Evolutionary conservation across 2,113 vertebrate species (phyloP), one percentile per base, ranked within the genome.

Genomic region (Vidua chalybeata): DNA sequence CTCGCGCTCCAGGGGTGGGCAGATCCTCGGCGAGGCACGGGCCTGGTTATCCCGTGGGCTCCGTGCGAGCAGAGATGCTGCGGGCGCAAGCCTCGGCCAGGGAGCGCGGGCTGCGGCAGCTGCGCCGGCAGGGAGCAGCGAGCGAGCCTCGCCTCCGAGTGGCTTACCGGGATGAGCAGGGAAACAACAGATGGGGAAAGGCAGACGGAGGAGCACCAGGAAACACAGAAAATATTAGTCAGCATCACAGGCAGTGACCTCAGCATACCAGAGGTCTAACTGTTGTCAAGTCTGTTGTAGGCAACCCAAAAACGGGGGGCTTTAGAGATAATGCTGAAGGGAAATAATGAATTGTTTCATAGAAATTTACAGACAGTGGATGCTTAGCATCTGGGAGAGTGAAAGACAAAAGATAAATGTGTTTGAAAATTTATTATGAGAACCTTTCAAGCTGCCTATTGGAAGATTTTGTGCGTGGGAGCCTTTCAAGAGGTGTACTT

Each of bases 151-250:
- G 69, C 79, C 85, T 86, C 55, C 0, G 2, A 94, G 51, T 31
- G 11, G 74, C 52, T 94, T 13, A 68, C 58, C 78, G 20, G 84
- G 74, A 61, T 82, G 69, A 89, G 91, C 81, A 58, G 64, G 82
- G 84, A 87, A 94, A 91, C 66, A 69, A 73, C 96, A 94, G 94
- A 96, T 97, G 95, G 95, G 81, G 69, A 62, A 31, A 31, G 58
- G 46, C 95, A 95, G 95, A 97, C 64, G 93, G 95, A 95, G 84
- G 71, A 94, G 39, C 94, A 87, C 95, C 84, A 87, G 94, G 95
- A 97, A 95, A 96, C 94, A 95, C 77, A 84, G 91, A 95, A 95
- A 95, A 89, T 85, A 95, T 97, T 97, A 95, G 94, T 96, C 96
- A 97, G 95, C 96, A 95, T 96, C 91, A 66, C 43, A 96, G 84